These are phyloP conservation scores for Carassius auratus DNA, from an alignment of 2,113 vertebrate genomes.

Conservation along the genomic window DNA sequence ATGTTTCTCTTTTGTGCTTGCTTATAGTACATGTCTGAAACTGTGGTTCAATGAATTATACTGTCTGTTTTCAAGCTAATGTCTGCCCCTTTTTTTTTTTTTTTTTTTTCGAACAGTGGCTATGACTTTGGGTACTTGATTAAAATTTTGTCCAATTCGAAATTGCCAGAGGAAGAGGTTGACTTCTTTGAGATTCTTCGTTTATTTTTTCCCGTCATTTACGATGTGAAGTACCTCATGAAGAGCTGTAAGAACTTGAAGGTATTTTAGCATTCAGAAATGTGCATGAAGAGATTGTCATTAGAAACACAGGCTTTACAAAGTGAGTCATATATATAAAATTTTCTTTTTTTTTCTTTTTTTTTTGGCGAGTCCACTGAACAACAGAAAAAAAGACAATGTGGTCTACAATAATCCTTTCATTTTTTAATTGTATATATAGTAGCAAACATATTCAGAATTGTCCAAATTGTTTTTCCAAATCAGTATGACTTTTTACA, in stretches of 20 bases:
- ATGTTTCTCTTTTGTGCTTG: not conserved
- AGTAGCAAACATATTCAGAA: too few species aligned
- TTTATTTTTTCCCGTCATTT: constrained; percentile 97
- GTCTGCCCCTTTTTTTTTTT: not conserved
- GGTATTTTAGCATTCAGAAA: constrained; percentile 69
- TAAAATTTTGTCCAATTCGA: constrained; percentile 97
- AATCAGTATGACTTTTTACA: too few species aligned
- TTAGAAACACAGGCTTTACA: not conserved
- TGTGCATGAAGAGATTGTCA: too few species aligned
- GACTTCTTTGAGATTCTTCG: constrained; percentile 99
- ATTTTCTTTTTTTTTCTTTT: too few species aligned
- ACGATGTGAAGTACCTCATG: constrained; percentile 99
- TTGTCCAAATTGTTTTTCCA: too few species aligned
- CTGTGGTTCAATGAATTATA: not conserved
- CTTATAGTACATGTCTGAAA: not conserved
- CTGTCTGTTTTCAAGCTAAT: not conserved
- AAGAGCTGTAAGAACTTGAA: constrained; percentile 99
- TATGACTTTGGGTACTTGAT: constrained; percentile 99
- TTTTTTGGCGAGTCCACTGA: too few species aligned
- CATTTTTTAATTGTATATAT: too few species aligned
- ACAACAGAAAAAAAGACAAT: too few species aligned
- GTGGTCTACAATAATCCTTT: too few species aligned
- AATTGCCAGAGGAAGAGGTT: constrained; percentile 96
- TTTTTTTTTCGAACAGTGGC: constrained; percentile 76
- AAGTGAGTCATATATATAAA: not conserved